These are phyloP conservation scores for Menura novaehollandiae DNA, from an alignment of 2,113 vertebrate genomes.

Conservation along the genomic window DNA sequence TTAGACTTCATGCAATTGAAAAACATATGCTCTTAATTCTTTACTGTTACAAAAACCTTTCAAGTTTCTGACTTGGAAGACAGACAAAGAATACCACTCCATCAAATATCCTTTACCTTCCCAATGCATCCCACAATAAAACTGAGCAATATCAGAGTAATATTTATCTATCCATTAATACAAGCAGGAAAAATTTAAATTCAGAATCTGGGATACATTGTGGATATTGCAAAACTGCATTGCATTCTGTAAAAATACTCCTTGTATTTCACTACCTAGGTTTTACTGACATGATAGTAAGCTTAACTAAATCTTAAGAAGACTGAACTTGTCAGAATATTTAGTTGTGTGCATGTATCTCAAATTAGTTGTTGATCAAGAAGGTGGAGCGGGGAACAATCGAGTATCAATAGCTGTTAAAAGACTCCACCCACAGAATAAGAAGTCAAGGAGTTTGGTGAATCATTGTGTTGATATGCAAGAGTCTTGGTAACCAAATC, in stretches of 20 bases:
- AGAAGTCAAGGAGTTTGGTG: neutral
- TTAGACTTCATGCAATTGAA: neutral
- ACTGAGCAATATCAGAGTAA: neutral
- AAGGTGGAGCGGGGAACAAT: neutral
- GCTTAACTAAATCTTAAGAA: neutral
- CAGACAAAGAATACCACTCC: neutral
- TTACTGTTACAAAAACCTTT: neutral
- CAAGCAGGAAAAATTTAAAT: neutral
- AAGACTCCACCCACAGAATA: neutral
- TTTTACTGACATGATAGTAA: neutral
- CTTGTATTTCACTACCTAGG: neutral
- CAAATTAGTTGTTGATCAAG: neutral
- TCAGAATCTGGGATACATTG: neutral
- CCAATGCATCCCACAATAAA: neutral
- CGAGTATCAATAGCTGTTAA: neutral
- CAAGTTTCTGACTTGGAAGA: neutral
- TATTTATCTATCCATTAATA: neutral
- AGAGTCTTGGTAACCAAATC: neutral
- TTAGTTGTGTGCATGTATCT: neutral
- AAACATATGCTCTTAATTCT: neutral
- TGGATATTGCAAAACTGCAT: neutral
- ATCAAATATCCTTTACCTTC: neutral
- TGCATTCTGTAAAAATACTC: neutral
- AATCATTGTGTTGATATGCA: neutral
- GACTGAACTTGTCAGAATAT: neutral